Percentiles rank a stretch among this genome's conserved stretches.
Conservation (phyloP, 2,113 vertebrate genomes). For the Oreocharis arfaki region DNA sequence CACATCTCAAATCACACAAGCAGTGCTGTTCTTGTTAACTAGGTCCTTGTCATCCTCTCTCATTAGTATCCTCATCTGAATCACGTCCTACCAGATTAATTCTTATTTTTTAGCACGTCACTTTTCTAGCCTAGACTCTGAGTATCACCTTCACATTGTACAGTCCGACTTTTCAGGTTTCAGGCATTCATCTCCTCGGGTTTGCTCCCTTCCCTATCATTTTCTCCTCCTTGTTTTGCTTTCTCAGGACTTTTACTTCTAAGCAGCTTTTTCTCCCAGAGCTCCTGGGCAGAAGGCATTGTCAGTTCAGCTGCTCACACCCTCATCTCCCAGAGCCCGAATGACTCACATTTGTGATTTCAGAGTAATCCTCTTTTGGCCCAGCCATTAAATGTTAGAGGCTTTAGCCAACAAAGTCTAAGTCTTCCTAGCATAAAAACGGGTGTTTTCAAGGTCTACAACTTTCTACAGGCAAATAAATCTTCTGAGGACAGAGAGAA, state of each 20-base stretch:
- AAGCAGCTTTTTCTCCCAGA: background rate
- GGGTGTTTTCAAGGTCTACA: background rate
- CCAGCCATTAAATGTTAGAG: background rate
- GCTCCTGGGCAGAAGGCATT: background rate
- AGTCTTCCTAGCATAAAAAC: background rate
- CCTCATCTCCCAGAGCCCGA: background rate
- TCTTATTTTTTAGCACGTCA: background rate
- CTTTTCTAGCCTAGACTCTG: background rate
- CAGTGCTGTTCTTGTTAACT: background rate
- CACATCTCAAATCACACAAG: background rate
- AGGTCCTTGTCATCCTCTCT: background rate
- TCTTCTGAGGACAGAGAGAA: background rate
- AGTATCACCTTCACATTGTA: background rate
- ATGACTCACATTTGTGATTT: background rate
- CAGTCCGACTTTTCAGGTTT: background rate
- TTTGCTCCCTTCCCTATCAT: background rate
- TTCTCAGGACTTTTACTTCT: background rate
- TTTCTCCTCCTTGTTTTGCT: background rate
- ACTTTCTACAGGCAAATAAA: background rate
- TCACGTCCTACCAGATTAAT: accelerated
- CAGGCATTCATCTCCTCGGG: accelerated
- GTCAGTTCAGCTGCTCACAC: background rate
- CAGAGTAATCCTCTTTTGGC: background rate
- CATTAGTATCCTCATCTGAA: background rate
- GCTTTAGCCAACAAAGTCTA: background rate